Evolutionary conservation across 2,113 vertebrate genomes (phyloP), one percentile per base, ranked within the genome.

Genomic region (Nesospiza acunhae): DNA sequence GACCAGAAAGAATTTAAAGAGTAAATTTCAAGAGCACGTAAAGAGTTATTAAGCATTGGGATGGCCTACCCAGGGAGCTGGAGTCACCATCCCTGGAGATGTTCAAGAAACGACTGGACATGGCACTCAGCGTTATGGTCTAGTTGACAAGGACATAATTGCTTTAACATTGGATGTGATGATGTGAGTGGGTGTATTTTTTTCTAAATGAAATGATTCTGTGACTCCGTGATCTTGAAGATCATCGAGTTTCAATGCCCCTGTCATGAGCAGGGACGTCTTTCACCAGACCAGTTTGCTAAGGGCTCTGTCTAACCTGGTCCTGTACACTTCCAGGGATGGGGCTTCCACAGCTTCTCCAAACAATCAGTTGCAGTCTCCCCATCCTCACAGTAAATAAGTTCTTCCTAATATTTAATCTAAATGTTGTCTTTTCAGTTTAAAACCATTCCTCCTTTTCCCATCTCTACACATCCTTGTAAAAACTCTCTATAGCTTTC

Each of bases 241-340:
- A n/a, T 52, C 19, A 28, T 14, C 8, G n/a, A 46, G 12, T 52
- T 53, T 23, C 28, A 46, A 20, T 2, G 10, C 7, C 30, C 19
- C 23, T 41, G 18, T 87, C n/a, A 16, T n/a, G 19, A 59, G 15
- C 33, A 87, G 15, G 15, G 18, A 46, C 2, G 9, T 11, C 15
- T 70, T 70, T 15, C 11, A 33, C n/a, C 9, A 20, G 23, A 53
- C 10, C 18, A 46, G 14, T 33, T 78, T 62, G 12, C 28, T 39
- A 8, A 33, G 62, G 62, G 28, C 15, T n/a, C 23, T 0, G 0
- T 47, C n/a, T 30, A n/a, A 62, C 19, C n/a, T 13, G 8, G 2
- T 27, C 5, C n/a, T 53, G 84, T 62, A 20, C 2, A 30, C 7
- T n/a, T 39, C 19, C 41, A 47, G 39, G n/a, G 22, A 53, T n/a